Evolutionary conservation across 2,113 vertebrate species (phyloP).

Genomic region (Hippocampus guttulatus): DNA sequence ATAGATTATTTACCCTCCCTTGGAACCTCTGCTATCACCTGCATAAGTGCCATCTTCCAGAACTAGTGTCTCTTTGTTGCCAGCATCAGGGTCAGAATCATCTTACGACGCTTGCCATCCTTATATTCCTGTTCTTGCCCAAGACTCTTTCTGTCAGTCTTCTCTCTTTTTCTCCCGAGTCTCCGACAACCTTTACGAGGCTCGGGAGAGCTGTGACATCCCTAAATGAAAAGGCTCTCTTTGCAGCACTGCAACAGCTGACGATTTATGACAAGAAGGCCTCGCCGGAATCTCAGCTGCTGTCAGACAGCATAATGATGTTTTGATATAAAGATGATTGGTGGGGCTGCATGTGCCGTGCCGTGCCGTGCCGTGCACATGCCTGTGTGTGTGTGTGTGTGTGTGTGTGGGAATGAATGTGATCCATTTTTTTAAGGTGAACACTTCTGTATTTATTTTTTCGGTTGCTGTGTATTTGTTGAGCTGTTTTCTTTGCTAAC

Average conservation of each 20-base stretch:
- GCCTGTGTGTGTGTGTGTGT: conserved; percentile 19
- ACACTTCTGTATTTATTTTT: conserved; percentile 51
- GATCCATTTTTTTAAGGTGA: conserved; percentile 62
- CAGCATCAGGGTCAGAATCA: background rate
- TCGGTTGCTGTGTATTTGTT: conserved; percentile 58
- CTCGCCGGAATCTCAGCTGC: conserved; percentile 80
- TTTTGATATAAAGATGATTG: conserved; percentile 94
- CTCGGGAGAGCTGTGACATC: conserved; percentile 84
- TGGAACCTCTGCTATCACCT: background rate
- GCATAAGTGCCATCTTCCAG: background rate
- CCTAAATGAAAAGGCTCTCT: conserved; percentile 91
- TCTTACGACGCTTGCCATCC: conserved; percentile 35
- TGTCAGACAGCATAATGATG: conserved; percentile 91
- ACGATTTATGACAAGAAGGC: conserved; percentile 86
- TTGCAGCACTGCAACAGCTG: conserved; percentile 71
- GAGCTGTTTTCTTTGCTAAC: conserved; percentile 48
- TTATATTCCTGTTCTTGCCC: conserved; percentile 19
- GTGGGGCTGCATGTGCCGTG: conserved; percentile 73
- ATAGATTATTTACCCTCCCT: background rate
- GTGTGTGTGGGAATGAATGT: conserved; percentile 19
- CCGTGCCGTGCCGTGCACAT: conserved; percentile 38
- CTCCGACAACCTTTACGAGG: conserved; percentile 78
- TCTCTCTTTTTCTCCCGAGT: conserved; percentile 63
- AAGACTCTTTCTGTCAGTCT: conserved; percentile 25
- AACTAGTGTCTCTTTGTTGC: background rate